Evolutionary conservation across 2,888 invertebrate species (phyloP).

Genomic region (Amaurobius ferox): DNA sequence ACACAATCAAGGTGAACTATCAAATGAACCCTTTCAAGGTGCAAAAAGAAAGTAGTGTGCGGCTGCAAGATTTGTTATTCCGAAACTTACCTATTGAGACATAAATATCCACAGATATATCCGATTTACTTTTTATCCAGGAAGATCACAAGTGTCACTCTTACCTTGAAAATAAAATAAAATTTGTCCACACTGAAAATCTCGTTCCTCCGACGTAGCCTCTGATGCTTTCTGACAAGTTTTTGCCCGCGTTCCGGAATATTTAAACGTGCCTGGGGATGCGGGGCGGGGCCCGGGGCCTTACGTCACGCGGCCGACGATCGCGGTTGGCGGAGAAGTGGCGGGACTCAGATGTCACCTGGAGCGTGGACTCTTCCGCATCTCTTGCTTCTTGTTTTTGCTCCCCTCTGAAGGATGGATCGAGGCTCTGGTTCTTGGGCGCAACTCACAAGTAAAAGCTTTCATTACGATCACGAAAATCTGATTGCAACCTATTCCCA

Average conservation of each 20-base stretch:
- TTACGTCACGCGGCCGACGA: constrained; percentile 43
- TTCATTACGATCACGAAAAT: no score
- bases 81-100: constrained; percentile 54
- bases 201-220: not conserved
- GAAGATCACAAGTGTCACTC: constrained; percentile 6
- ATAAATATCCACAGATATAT: constrained; percentile 41
- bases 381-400: no score
- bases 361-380: no score
- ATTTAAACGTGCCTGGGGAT: constrained; percentile 66
- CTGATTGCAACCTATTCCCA: no score
- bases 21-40: no score
- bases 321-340: constrained; percentile 17
- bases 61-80: constrained; percentile 62
- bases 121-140: constrained; percentile 17
- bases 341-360: constrained; percentile 67
- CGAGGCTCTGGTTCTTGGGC: no score
- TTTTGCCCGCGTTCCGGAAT: constrained; percentile 40
- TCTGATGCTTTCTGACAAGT: not conserved
- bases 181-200: no score
- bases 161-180: not conserved
- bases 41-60: no score
- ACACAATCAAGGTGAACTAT: no score
- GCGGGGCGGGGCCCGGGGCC: constrained; percentile 38
- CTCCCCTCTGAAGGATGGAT: no score
- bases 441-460: no score